phyloP scores from a whole-genome alignment of 2,113 vertebrate species.

The Nyctereutes procyonoides region DNA sequence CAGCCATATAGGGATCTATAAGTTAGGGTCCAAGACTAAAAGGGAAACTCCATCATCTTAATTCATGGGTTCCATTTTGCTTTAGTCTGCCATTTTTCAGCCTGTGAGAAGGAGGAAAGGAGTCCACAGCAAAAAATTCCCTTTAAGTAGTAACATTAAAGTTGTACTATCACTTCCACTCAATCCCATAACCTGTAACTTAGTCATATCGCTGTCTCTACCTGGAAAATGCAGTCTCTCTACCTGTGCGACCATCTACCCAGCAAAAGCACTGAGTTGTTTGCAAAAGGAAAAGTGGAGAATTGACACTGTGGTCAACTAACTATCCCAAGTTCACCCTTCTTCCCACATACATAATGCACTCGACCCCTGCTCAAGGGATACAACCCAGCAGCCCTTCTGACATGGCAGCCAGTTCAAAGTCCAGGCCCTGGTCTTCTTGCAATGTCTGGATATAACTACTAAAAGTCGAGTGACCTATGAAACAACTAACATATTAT shows the following conservation, averaged over 20 bases:
- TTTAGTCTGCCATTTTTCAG: conserved; percentile 1
- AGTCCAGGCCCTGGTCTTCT: neutral
- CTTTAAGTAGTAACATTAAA: neutral
- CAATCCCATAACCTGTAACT: neutral
- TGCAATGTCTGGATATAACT: neutral
- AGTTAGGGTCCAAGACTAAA: neutral
- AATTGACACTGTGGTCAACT: neutral
- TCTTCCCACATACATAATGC: neutral
- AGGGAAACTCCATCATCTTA: neutral
- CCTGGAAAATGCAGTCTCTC: neutral
- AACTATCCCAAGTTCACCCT: neutral
- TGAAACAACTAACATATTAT: neutral
- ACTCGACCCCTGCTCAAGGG: neutral
- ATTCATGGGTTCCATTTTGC: neutral
- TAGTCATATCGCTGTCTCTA: neutral
- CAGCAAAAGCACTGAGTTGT: neutral
- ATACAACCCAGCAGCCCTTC: neutral
- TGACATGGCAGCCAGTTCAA: neutral
- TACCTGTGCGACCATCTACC: neutral
- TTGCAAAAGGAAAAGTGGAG: neutral
- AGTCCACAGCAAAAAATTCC: neutral
- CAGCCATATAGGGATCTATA: neutral
- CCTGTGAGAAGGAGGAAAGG: neutral
- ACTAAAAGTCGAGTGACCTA: neutral
- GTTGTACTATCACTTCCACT: neutral